Conservation (phyloP, 1,140 invertebrate species). For the Lerema accius region DNA sequence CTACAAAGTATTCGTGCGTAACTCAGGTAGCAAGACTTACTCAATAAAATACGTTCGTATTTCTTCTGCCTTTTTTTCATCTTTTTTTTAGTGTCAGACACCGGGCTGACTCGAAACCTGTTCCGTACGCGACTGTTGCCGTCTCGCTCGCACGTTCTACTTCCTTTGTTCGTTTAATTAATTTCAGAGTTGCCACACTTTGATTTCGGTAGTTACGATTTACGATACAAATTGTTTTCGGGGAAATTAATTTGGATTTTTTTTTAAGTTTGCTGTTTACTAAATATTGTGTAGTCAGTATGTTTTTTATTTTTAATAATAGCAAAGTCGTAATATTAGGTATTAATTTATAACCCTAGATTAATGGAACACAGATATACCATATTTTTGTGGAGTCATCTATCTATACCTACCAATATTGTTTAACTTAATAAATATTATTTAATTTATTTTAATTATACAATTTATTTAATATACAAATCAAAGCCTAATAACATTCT, state of each 20-base stretch:
- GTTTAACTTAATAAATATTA: too few species aligned
- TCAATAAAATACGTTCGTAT: conserved; percentile 63
- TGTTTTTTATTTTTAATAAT: too few species aligned
- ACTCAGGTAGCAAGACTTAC: conserved; percentile 64
- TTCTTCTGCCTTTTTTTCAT: conserved; percentile 48
- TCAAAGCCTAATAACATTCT: too few species aligned
- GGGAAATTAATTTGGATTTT: conserved; percentile 5
- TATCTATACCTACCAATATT: too few species aligned
- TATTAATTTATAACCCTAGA: too few species aligned
- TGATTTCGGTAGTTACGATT: conserved; percentile 12
- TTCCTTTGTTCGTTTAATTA: conserved; percentile 28
- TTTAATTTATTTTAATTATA: too few species aligned
- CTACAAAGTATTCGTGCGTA: conserved; percentile 62
- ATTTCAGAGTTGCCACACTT: conserved; percentile 25
- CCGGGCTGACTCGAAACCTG: conserved; percentile 44
- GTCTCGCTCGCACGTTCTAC: conserved; percentile 34
- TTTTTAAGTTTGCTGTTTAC: background rate
- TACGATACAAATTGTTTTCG: conserved; percentile 19
- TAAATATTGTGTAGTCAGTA: background rate
- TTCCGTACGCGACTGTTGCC: conserved; percentile 46
- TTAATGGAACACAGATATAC: too few species aligned
- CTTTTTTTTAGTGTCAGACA: conserved; percentile 53
- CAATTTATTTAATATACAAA: too few species aligned
- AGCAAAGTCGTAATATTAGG: too few species aligned
- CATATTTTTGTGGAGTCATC: too few species aligned